These are phyloP conservation scores for Nyctibius grandis DNA, from an alignment of 2,797 vertebrate genomes.

Conservation along the genomic window DNA sequence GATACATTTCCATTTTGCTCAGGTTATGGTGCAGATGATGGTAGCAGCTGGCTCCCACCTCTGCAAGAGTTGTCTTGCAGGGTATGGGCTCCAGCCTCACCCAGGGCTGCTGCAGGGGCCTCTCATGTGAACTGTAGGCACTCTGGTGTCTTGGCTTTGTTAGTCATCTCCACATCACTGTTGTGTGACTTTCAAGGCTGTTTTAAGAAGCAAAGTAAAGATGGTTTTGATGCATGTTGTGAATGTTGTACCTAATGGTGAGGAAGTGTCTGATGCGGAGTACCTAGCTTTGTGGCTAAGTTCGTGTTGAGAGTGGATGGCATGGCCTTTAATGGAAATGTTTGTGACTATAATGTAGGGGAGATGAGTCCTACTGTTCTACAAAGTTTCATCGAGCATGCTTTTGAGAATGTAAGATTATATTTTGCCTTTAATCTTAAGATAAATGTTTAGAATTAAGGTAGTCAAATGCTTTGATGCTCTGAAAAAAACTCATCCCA, in stretches of 20 bases:
- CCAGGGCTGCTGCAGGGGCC: fast-evolving
- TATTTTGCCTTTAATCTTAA: not conserved
- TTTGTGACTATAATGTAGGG: fast-evolving
- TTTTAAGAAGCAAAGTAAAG: not conserved
- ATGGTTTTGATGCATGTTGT: fast-evolving
- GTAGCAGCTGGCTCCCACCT: fast-evolving
- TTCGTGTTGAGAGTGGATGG: not conserved
- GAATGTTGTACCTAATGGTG: not conserved
- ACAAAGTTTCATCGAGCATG: not conserved
- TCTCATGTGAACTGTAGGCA: fast-evolving
- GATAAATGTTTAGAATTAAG: not conserved
- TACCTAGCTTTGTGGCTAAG: not conserved
- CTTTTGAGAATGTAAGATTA: not conserved
- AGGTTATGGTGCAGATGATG: not conserved
- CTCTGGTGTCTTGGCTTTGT: not conserved
- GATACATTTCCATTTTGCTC: fast-evolving
- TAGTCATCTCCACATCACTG: fast-evolving
- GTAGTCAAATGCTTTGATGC: not conserved
- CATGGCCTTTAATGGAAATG: not conserved
- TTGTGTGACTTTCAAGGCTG: not conserved
- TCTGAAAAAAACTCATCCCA: not conserved
- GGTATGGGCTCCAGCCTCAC: not conserved
- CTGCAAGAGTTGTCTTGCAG: not conserved
- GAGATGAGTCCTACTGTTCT: not conserved
- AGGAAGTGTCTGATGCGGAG: not conserved